Percentiles rank a stretch among this genome's conserved stretches.
Conservation (phyloP, 2,888 invertebrate genomes). For the Machimus rusticus region DNA sequence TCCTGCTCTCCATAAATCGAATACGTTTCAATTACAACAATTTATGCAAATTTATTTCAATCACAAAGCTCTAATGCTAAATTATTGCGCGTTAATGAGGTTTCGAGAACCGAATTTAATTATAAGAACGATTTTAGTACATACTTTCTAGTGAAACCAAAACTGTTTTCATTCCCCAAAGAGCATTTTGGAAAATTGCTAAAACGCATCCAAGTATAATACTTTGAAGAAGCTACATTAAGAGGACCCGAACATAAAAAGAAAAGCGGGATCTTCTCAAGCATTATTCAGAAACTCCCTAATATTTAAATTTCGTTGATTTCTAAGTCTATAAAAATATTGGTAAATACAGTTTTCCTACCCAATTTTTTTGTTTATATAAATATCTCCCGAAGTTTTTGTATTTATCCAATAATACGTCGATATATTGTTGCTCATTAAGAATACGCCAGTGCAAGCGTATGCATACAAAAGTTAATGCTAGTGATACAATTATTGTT, state of each 20-base stretch:
- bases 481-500: constrained; percentile 6
- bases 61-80: neutral
- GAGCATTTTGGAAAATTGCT: neutral
- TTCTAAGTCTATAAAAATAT: constrained; percentile 20
- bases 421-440: neutral
- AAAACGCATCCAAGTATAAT: neutral
- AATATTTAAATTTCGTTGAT: neutral
- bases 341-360: neutral
- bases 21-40: too few species aligned
- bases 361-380: neutral
- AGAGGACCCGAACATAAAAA: neutral
- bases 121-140: neutral
- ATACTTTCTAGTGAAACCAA: neutral
- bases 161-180: neutral
- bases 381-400: neutral
- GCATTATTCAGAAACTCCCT: neutral
- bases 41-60: neutral
- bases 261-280: neutral
- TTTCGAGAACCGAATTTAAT: neutral
- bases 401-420: neutral
- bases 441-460: neutral
- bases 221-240: neutral
- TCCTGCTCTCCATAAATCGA: neutral
- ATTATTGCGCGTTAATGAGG: neutral
- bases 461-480: constrained; percentile 13